phyloP scores from a whole-genome alignment of 92 coral and sea anemone species.

The Galaxea fascicularis region DNA sequence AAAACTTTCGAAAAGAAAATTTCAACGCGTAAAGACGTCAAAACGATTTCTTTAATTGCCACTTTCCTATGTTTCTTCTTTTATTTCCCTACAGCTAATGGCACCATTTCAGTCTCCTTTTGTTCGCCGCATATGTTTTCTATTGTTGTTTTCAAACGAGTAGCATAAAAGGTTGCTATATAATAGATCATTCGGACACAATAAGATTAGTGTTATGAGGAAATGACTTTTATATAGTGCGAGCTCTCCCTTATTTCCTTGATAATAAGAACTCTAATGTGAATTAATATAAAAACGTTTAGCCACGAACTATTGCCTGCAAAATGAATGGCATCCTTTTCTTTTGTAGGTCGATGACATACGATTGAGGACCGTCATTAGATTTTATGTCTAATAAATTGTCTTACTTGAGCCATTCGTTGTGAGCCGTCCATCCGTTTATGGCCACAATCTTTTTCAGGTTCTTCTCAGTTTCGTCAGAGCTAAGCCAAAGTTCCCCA shows the following conservation, averaged over 20 bases:
- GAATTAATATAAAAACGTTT: not conserved
- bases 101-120: not conserved
- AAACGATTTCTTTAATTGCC: too few relatives aligned
- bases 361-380: too few relatives aligned
- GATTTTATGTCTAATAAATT: too few relatives aligned
- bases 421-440: constrained; percentile 99
- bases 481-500: constrained; percentile 95
- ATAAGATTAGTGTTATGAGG: not conserved
- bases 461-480: constrained; percentile 91
- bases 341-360: too few relatives aligned
- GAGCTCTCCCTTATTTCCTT: not conserved
- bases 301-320: too few relatives aligned
- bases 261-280: not conserved
- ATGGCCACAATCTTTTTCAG: constrained; percentile 84
- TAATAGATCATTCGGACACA: not conserved
- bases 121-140: not conserved
- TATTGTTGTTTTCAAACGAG: not conserved
- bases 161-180: not conserved
- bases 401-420: constrained; percentile 98
- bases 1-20: too few relatives aligned
- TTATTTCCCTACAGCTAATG: not conserved
- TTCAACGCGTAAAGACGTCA: too few relatives aligned
- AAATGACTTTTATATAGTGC: not conserved
- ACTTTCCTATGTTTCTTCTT: not conserved
- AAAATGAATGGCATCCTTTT: too few relatives aligned